Conservation (phyloP, 35 echinoderm and acorn worm species). For the Patiria miniata region DNA sequence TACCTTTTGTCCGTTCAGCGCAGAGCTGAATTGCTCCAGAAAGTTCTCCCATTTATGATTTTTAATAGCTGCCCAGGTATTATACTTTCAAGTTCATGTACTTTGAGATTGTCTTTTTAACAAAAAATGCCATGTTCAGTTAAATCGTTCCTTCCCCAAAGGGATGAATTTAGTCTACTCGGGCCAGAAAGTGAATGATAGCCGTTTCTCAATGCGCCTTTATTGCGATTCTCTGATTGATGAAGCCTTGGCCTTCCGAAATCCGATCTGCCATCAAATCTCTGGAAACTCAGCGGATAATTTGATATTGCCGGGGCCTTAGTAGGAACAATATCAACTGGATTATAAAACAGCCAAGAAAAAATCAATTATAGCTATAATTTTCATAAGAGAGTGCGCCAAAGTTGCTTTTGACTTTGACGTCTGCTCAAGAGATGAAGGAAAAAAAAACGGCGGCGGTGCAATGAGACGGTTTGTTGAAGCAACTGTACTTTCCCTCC, state of each 20-base stretch:
- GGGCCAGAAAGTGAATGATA: not conserved
- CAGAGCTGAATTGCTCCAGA: too few species aligned
- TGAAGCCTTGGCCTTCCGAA: not conserved
- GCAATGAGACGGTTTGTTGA: not conserved
- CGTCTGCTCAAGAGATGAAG: not conserved
- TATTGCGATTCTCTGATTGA: conserved; percentile 13
- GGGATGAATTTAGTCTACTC: not conserved
- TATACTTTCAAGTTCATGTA: not conserved
- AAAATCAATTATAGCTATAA: conserved; percentile 23
- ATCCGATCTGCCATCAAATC: conserved; percentile 21
- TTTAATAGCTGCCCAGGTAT: not conserved
- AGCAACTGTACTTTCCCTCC: conserved; percentile 13
- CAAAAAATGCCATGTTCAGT: not conserved
- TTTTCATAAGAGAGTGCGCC: conserved; percentile 9
- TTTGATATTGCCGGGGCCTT: conserved; percentile 17
- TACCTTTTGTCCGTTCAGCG: too few species aligned
- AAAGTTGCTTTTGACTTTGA: not conserved
- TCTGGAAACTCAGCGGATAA: conserved; percentile 14
- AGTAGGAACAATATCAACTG: conserved; percentile 28
- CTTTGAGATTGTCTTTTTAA: not conserved
- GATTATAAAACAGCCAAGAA: conserved; percentile 17
- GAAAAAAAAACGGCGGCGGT: not conserved
- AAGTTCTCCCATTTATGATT: too few species aligned
- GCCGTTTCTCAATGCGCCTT: not conserved
- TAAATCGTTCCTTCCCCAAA: not conserved